Evolutionary conservation across 2,797 vertebrate genomes (phyloP).

Genomic region (Rhinichthys osculus): DNA sequence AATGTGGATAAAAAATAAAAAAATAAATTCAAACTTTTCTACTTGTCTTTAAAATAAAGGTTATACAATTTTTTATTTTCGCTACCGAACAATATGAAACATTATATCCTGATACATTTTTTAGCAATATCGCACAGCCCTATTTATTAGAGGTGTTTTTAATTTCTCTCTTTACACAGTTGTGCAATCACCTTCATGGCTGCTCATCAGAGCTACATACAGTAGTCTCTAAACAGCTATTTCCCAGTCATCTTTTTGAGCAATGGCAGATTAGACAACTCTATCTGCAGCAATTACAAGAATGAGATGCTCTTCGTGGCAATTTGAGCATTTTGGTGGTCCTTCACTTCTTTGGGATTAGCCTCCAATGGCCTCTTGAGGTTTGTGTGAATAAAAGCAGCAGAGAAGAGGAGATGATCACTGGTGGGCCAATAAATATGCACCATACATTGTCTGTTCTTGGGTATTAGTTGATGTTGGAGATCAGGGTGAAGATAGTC

Average conservation of each 20-base stretch:
- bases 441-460: neutral
- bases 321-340: constrained; percentile 52
- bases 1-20: no score
- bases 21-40: no score
- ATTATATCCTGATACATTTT: no score
- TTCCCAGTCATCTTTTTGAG: constrained; percentile 49
- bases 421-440: neutral
- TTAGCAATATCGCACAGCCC: no score
- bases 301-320: constrained; percentile 58
- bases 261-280: constrained; percentile 51
- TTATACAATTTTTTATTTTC: no score
- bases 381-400: neutral
- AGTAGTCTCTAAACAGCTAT: constrained; percentile 9
- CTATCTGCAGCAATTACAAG: constrained; percentile 57
- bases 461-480: neutral
- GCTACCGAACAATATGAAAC: no score
- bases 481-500: neutral
- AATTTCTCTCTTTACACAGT: constrained; percentile 38
- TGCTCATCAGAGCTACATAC: neutral
- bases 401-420: neutral
- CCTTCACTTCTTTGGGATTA: constrained; percentile 51
- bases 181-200: constrained; percentile 62
- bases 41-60: no score
- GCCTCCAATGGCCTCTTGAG: constrained; percentile 24
- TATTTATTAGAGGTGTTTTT: neutral